Base-by-base conservation (phyloP, 2,888 invertebrate species). In the Callinectes sapidus region DNA sequence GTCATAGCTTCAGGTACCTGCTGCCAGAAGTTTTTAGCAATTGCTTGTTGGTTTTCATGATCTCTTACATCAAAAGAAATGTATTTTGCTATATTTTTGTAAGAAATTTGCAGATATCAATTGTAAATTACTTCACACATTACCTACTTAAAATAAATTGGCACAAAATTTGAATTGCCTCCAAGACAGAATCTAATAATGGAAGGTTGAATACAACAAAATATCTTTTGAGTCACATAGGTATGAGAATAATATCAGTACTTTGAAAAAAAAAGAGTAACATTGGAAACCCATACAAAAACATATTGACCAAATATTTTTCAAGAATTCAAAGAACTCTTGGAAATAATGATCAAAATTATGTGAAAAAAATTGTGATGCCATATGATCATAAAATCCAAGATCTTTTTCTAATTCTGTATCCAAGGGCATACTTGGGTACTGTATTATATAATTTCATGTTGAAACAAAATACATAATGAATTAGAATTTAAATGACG, bases 1-100 rank as follows among this genome's bases (percentile, higher is more conserved):
- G 81, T 35, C 81, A 81, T 81, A 35, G 14, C 32, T 81, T 71
- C 28, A 71, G 71, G 71, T 81, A 35, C 81, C 81, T 35, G 71
- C 32, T 81, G 81, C 1, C 35, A 81, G 35, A 81, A 35, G 10
- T 81, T 71, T 32, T 32, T 81, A 32, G 8, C 32, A 32, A 35
- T 81, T 35, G 35, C 35, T 35, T 10, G 16, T 81, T 35, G 35
- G 81, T 32, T 81, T n/a, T n/a, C 81, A 81, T 35, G 35, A 28
- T 81, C 32, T 81, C 81, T 35, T 32, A 16, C 35, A 81, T 81
- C 71, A 71, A 28, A 81, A 81, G 81, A 81, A 81, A 81, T 14
- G 35, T 2, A 81, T 81, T 32, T 18, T 81, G 32, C 81, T 14
- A 81, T 35, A 81, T 81, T 35, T 81, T 81, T 32, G 10, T 35